Percentiles rank a stretch among this genome's conserved stretches.
These are phyloP conservation scores for Drosophila aldrichi DNA, from an alignment of 2,888 invertebrate species.

Conservation along the genomic window DNA sequence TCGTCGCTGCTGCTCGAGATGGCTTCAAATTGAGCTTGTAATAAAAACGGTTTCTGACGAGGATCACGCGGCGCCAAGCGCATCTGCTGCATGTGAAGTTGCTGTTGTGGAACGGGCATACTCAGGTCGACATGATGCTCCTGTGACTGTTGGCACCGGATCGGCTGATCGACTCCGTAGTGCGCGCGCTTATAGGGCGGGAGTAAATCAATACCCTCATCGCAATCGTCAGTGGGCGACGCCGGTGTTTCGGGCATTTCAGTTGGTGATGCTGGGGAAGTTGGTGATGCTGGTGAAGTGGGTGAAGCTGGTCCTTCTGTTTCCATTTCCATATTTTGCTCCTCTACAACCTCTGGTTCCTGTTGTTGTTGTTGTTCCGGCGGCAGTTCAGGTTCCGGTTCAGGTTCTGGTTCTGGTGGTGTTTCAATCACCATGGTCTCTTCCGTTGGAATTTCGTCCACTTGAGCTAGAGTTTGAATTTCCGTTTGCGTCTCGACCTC, in stretches of 20 bases:
- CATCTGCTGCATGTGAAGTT: not conserved
- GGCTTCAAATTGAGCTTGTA: constrained; percentile 52
- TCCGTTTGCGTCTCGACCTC: not conserved
- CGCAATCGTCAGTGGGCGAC: constrained; percentile 57
- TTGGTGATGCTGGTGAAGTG: not conserved
- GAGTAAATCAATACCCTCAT: constrained; percentile 24
- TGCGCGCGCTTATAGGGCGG: constrained; percentile 22
- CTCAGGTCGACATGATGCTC: not conserved
- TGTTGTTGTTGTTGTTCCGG: not conserved
- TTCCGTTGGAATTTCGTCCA: not conserved
- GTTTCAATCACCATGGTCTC: not conserved
- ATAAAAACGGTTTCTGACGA: constrained; percentile 33
- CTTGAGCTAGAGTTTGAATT: too few species aligned
- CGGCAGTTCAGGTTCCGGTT: not conserved
- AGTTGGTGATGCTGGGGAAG: not conserved
- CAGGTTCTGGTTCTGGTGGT: not conserved
- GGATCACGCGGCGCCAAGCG: constrained; percentile 46
- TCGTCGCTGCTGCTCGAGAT: constrained; percentile 55
- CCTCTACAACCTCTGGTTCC: not conserved
- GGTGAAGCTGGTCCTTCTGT: not conserved
- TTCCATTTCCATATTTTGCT: not conserved
- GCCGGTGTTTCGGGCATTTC: constrained; percentile 60
- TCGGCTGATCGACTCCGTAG: not conserved
- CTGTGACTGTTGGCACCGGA: not conserved
- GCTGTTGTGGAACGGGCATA: constrained; percentile 1